Evolutionary conservation across 2,888 invertebrate species (phyloP), one percentile per base, ranked within the genome.

Genomic region (Habroteleia sp.): DNA sequence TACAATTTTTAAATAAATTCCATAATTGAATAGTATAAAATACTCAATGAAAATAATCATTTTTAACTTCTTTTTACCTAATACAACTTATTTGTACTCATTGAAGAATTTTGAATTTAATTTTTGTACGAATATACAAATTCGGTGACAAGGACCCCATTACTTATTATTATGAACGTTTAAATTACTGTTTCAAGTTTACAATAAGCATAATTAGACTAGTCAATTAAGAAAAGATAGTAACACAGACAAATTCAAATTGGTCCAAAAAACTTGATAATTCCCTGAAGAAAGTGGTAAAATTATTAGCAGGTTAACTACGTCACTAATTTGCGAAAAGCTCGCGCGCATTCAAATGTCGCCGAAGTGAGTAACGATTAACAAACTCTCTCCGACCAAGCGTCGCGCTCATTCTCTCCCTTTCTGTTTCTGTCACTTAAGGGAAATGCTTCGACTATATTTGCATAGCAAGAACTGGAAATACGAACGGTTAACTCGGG

Each of bases 401-500:
- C 52, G 46, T 52, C 52, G 25, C 41, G 5, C 42, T 35, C 42
- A 11, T 31, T 52, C 42, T 58, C 60, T 60, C 35, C 46, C 23
- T 46, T 31, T 41, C 48, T 23, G 50, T 52, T 52, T 46, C 42
- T 52, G 44, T 25, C 50, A 46, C 33, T 66, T 58, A 58, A 48
- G 46, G 52, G 16, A 44, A 54, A 58, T 33, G 54, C 41, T 74
- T 54, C 41, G 39, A 33, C 63, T 56, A 35, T 63, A 72, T 60
- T 60, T 68, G 52, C 60, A 13, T 17, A 48, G 37, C 60, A 50
- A 44, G 62, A 62, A 52, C 52, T 42, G 48, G 60, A 44, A 74
- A 75, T 73, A 65, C 74, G 71, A 75, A 77, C 73, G 44, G 54
- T 73, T 69, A 69, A 74, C 69, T 76, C 54, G 62, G 56, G 50